Percentiles rank a stretch among this genome's conserved stretches.
phyloP scores from a whole-genome alignment of 2,888 invertebrate genomes.

The Callyntrura guangdongensis region DNA sequence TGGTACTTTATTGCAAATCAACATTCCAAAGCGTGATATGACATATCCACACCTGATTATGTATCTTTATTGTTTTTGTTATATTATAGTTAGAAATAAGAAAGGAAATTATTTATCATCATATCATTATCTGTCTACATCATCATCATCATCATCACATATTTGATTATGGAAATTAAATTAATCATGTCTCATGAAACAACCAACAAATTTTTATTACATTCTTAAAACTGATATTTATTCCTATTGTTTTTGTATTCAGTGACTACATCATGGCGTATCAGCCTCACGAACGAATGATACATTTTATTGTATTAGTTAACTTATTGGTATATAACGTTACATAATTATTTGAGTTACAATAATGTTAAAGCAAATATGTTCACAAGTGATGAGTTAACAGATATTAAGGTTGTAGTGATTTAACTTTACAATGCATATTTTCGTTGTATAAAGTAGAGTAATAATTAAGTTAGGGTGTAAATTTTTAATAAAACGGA shows the following conservation, averaged over 20 bases:
- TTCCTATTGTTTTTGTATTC: conserved; percentile 10
- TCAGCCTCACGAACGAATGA: neutral
- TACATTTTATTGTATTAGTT: neutral
- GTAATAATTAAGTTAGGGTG: too few relatives aligned
- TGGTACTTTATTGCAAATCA: conserved; percentile 72
- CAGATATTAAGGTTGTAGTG: conserved; percentile 7
- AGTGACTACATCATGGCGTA: neutral
- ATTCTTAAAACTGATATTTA: conserved; percentile 30
- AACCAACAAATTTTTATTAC: neutral
- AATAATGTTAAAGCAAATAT: neutral
- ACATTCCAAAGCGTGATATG: conserved; percentile 80
- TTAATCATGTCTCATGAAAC: conserved; percentile 9
- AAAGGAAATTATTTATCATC: conserved; percentile 59
- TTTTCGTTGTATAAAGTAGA: too few relatives aligned
- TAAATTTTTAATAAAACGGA: neutral
- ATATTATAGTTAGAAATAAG: conserved; percentile 41
- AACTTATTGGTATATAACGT: neutral
- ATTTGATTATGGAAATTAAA: neutral
- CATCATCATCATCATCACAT: neutral
- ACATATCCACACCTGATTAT: conserved; percentile 79
- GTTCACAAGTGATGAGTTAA: conserved; percentile 16
- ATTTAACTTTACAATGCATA: neutral
- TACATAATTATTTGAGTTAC: conserved; percentile 7
- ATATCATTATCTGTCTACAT: conserved; percentile 32
- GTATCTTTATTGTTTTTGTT: conserved; percentile 62